Base-by-base conservation (phyloP, 1,140 invertebrate species). In the Pseudobourletiella spinata region DNA sequence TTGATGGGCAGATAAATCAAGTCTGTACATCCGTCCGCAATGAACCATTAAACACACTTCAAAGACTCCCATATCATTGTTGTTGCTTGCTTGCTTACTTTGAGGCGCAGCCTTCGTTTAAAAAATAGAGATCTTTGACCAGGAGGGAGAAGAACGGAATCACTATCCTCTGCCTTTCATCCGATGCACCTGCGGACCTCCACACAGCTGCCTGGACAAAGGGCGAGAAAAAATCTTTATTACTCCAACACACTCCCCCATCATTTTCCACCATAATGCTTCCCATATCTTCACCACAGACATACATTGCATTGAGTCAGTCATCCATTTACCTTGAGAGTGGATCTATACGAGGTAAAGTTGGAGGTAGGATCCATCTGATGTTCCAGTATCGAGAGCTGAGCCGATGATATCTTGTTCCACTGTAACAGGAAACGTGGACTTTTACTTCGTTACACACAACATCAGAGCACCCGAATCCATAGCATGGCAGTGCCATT, bases 351-450 rank as follows among this genome's bases (percentile, higher is more conserved):
- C 74, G 85, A 89, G 72, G 84, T 84, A 74, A 93, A 94, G 78
- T 94, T 93, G 69, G 86, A 88, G 67, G 86, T 87, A 25, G 90
- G 89, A 74, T 92, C 88, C 86, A 93, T 90, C 77, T 92, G 89
- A 73, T 91, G 88, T 77, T 93, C 89, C 67, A 94, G 77, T 65
- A 91, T 88, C 2, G 88, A 86, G 73, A 93, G 89, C 74, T 92
- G 61, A 52, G 84, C 85, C 58, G 82, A 86, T 74, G 91, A 88
- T n/a, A 93, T 87, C 76, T 91, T 90, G 61, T 82, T 82, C 90
- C 90, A 93, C 89, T 91, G 75, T 28, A 80, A 39, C 32, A 8
- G n/a, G n/a, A 39, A 81, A 65, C 72, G 68, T 35, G n/a, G n/a
- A n/a, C n/a, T n/a, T n/a, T n/a, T n/a, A n/a, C n/a, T n/a, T n/a